Base-by-base conservation (phyloP, 2,797 vertebrate genomes). In the Centroberyx gerrardi region DNA sequence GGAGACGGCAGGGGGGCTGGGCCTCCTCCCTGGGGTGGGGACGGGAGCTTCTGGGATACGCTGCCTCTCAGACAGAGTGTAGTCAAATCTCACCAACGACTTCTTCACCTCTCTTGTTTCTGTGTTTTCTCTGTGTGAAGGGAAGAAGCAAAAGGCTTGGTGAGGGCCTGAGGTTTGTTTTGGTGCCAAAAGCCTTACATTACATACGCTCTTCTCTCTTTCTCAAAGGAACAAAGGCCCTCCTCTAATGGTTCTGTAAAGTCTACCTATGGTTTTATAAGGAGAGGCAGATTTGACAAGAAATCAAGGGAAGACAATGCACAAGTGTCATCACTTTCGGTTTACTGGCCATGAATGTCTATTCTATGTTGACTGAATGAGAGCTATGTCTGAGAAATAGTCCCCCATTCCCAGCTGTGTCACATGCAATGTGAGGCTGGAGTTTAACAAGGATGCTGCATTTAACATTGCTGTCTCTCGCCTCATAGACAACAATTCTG, bases 21-120 rank as follows among this genome's bases (percentile, higher is more conserved):
- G 77, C 84, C 82, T 92, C 86, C 90, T 90, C 88, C 90, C 87
- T 80, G 72, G 59, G 31, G 76, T 6, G 72, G 75, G 74, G 68
- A 79, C 36, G 38, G 76, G 58, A 58, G 67, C 49, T 72, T 68
- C 71, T 61, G 70, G 82, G 68, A 8, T 38, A 58, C 22, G 7
- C 48, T n/a, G 70, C 55, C 63, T 80, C 80, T 74, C 54, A 59
- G 62, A 62, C 42, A 12, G 58, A 52, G 52, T 4, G 28, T 0
- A 0, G 53, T 66, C 15, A 10, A 17, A 15, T 46, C 9, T 79
- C 13, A 6, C 55, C 8, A 66, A 61, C 3, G 67, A 29, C 33
- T 52, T 64, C 65, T 62, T 48, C n/a, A 54, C 33, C 65, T 78
- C 36, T 70, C 48, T 18, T 54, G 8, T 38, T 44, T 58, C 54